These are phyloP conservation scores for Manduca sexta DNA, from an alignment of 1,140 invertebrate species.

Conservation along the genomic window DNA sequence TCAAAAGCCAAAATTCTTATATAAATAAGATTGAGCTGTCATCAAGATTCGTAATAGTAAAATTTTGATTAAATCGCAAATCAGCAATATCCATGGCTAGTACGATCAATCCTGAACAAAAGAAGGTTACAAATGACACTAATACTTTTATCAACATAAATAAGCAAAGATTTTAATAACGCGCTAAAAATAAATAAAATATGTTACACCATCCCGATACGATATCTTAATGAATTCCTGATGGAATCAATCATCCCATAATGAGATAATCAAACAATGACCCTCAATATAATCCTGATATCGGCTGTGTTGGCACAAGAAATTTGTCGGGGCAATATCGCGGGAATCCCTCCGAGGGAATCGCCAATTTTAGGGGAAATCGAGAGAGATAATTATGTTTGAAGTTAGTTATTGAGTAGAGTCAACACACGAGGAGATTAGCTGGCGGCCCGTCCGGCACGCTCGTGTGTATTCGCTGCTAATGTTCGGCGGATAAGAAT, in stretches of 20 bases:
- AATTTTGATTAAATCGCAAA: too few relatives aligned
- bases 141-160: too few relatives aligned
- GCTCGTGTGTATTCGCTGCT: background rate
- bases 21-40: too few relatives aligned
- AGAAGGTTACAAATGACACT: too few relatives aligned
- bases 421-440: conserved; percentile 50
- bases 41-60: too few relatives aligned
- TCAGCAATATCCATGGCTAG: too few relatives aligned
- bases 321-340: conserved; percentile 62
- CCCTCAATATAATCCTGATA: conserved; percentile 54
- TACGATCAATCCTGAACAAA: too few relatives aligned
- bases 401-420: conserved; percentile 68
- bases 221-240: conserved; percentile 40
- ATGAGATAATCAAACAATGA: conserved; percentile 68
- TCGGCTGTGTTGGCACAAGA: conserved; percentile 61
- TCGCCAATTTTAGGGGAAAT: conserved; percentile 63
- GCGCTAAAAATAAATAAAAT: too few relatives aligned
- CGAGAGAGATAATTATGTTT: conserved; percentile 70
- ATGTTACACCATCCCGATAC: too few relatives aligned
- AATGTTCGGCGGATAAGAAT: background rate
- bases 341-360: conserved; percentile 51
- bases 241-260: conserved; percentile 64
- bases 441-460: conserved; percentile 1
- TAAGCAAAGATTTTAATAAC: too few relatives aligned
- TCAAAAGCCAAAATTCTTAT: too few relatives aligned